Conservation (phyloP, 2,888 invertebrate genomes). For the Automeris io region DNA sequence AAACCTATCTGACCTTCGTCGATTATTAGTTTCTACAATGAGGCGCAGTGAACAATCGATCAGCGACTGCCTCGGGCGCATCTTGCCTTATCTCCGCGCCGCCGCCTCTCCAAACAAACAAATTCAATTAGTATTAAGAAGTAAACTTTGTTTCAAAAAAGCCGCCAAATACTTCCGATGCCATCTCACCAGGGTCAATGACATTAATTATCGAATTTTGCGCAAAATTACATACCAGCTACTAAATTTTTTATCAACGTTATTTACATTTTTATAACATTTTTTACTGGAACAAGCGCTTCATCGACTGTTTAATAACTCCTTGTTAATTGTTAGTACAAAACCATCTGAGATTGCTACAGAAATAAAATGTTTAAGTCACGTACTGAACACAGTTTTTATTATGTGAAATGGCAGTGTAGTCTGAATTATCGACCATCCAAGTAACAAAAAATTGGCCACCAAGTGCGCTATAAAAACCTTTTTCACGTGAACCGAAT, state of each 20-base stretch:
- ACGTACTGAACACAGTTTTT: slow-evolving; percentile 34
- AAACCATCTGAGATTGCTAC: slow-evolving; percentile 4
- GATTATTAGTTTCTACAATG: slow-evolving; percentile 33
- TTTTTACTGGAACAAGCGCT: neutral
- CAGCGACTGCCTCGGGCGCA: slow-evolving; percentile 34
- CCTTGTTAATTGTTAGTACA: slow-evolving; percentile 1
- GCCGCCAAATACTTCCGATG: slow-evolving; percentile 51
- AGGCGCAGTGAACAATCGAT: slow-evolving; percentile 40
- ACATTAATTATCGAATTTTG: slow-evolving; percentile 44
- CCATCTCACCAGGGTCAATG: slow-evolving; percentile 44
- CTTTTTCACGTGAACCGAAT: neutral
- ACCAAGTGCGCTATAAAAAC: slow-evolving; percentile 2
- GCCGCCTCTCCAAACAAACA: slow-evolving; percentile 57
- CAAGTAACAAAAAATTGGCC: slow-evolving; percentile 10
- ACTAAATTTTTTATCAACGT: slow-evolving; percentile 22
- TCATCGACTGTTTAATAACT: neutral
- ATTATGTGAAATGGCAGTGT: slow-evolving; percentile 27
- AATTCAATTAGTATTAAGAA: slow-evolving; percentile 76
- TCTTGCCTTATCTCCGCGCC: slow-evolving; percentile 50
- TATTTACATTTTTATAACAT: neutral
- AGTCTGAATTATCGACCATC: slow-evolving; percentile 15
- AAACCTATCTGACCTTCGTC: slow-evolving; percentile 48
- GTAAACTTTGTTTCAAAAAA: slow-evolving; percentile 57
- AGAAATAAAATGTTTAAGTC: slow-evolving; percentile 9
- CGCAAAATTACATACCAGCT: slow-evolving; percentile 32